phyloP scores from a whole-genome alignment of 1,140 invertebrate species.

The Drosophila sucinea region DNA sequence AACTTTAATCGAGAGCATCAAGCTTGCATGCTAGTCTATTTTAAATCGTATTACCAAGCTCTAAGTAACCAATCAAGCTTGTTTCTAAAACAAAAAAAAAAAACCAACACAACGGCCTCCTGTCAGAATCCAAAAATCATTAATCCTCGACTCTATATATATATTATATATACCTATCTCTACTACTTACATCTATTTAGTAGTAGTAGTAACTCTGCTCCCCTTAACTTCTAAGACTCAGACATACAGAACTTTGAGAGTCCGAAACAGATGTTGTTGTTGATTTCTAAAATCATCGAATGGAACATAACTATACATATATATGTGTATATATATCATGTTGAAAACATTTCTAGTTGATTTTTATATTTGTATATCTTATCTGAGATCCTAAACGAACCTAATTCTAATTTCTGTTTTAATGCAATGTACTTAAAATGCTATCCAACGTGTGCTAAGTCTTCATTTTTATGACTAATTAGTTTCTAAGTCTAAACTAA shows the following conservation, averaged over 20 bases:
- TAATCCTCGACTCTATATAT: conserved; percentile 62
- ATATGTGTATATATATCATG: conserved; percentile 54
- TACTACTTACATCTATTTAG: conserved; percentile 18
- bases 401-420: conserved; percentile 53
- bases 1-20: conserved; percentile 28
- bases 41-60: conserved; percentile 63
- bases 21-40: conserved; percentile 65
- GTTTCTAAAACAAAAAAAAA: conserved; percentile 60
- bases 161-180: conserved; percentile 17
- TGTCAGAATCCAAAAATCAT: conserved; percentile 50
- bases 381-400: conserved; percentile 8
- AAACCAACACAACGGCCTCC: conserved; percentile 33
- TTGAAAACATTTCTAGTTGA: conserved; percentile 59
- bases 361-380: conserved; percentile 8
- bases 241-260: conserved; percentile 51
- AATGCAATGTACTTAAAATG: conserved; percentile 57
- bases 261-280: conserved; percentile 65
- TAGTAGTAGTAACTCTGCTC: conserved; percentile 46
- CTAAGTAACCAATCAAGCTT: conserved; percentile 66
- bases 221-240: conserved; percentile 37
- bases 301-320: conserved; percentile 32
- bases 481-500: conserved; percentile 52
- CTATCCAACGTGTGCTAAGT: conserved; percentile 56
- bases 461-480: conserved; percentile 63
- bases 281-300: conserved; percentile 73